Conservation (phyloP, 2,113 vertebrate genomes). For the Polypterus senegalus region DNA sequence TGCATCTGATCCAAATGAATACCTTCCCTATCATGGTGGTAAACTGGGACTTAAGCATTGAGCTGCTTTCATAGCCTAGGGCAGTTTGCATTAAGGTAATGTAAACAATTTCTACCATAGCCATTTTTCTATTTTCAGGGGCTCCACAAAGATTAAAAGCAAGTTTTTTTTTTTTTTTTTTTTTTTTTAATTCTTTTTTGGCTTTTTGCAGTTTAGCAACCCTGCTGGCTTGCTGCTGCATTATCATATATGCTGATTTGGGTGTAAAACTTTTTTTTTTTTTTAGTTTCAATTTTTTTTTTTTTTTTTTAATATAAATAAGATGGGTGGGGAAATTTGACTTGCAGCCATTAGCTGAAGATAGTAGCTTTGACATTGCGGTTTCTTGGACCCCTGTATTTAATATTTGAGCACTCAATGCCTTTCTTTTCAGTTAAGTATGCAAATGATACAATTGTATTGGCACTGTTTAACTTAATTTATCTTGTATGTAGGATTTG, state of each 20-base stretch:
- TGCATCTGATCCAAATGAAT: conserved; percentile 81
- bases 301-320: no score
- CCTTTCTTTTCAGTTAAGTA: conserved; percentile 23
- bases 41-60: conserved; percentile 37
- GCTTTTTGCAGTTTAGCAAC: no score
- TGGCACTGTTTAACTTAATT: conserved; percentile 39
- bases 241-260: no score
- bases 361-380: conserved; percentile 23
- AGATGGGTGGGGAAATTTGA: conserved; percentile 27
- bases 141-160: not conserved
- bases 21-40: conserved; percentile 28
- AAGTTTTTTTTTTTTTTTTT: not conserved
- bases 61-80: conserved; percentile 76
- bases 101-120: conserved; percentile 44
- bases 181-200: no score
- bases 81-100: conserved; percentile 70
- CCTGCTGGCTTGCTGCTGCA: no score
- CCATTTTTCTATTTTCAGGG: not conserved
- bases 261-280: no score
- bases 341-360: conserved; percentile 53
- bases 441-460: not conserved
- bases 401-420: conserved; percentile 1
- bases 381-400: conserved; percentile 35
- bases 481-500: conserved; percentile 78
- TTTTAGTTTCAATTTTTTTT: no score